These are phyloP conservation scores for Luperina nickerlii DNA, from an alignment of 2,888 invertebrate species.

Conservation along the genomic window DNA sequence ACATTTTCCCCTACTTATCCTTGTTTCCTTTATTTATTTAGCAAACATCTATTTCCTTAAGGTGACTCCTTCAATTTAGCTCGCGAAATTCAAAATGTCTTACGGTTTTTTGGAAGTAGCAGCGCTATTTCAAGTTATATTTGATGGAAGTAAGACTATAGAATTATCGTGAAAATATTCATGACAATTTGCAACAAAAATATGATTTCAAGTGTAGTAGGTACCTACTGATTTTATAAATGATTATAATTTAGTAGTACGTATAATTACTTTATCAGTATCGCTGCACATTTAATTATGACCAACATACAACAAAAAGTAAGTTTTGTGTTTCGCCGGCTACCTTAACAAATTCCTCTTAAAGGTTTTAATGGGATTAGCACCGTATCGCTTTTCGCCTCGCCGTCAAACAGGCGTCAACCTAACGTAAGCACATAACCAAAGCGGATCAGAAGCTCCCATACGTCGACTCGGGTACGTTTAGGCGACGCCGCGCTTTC, in stretches of 20 bases:
- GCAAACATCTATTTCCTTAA: conserved; percentile 12
- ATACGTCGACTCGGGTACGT: too few relatives aligned
- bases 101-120: background rate
- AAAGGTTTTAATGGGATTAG: too few relatives aligned
- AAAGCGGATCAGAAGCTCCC: too few relatives aligned
- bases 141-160: background rate
- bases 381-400: too few relatives aligned
- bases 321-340: background rate
- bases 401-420: too few relatives aligned
- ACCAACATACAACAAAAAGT: background rate
- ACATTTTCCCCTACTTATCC: conserved; percentile 5
- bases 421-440: too few relatives aligned
- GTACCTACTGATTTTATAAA: background rate
- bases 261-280: background rate
- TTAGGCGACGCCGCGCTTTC: too few relatives aligned
- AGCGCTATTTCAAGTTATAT: background rate
- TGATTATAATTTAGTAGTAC: background rate
- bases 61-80: background rate
- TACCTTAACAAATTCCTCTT: background rate
- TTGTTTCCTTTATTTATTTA: conserved; percentile 24
- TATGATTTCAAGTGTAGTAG: too few relatives aligned
- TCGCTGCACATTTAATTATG: background rate
- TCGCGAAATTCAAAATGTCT: background rate
- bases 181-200: background rate
- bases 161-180: background rate